Percentiles rank a stretch among this genome's conserved stretches.
Evolutionary conservation across 2,113 vertebrate genomes (phyloP).

Genomic region (Miniopterus natalensis): DNA sequence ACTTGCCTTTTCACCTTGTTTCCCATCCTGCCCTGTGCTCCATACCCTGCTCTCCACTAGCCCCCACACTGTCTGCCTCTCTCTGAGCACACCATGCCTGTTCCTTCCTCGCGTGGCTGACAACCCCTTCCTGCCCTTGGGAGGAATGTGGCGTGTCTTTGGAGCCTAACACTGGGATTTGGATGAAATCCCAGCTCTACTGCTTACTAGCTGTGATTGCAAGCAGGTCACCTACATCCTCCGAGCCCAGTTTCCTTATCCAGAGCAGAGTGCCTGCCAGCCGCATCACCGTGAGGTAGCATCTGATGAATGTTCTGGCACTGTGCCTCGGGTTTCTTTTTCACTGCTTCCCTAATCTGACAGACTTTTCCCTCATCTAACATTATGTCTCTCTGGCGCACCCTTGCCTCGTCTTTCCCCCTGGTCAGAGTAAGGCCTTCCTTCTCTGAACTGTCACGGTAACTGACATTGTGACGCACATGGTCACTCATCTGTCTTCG

Average conservation of each 20-base stretch:
- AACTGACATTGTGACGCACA: background rate
- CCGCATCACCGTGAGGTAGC: background rate
- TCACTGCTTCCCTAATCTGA: too few species aligned
- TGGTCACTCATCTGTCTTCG: background rate
- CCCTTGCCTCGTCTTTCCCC: background rate
- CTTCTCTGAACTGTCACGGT: constrained; percentile 12
- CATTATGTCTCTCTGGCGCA: background rate
- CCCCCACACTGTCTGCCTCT: background rate
- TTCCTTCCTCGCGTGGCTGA: background rate
- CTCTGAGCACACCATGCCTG: background rate
- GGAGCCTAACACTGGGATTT: background rate
- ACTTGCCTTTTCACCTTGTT: background rate
- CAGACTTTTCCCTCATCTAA: background rate
- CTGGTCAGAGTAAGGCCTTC: background rate
- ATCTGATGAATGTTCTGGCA: background rate
- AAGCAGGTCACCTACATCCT: background rate
- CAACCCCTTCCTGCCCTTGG: background rate
- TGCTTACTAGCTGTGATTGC: background rate
- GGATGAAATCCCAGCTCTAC: background rate
- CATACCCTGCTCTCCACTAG: background rate
- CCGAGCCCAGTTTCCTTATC: background rate
- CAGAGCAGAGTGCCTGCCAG: background rate
- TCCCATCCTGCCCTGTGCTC: background rate
- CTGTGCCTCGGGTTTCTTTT: background rate
- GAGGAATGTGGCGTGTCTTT: background rate